These are phyloP conservation scores for Helicoverpa zea DNA, from an alignment of 1,140 invertebrate genomes.

Conservation along the genomic window DNA sequence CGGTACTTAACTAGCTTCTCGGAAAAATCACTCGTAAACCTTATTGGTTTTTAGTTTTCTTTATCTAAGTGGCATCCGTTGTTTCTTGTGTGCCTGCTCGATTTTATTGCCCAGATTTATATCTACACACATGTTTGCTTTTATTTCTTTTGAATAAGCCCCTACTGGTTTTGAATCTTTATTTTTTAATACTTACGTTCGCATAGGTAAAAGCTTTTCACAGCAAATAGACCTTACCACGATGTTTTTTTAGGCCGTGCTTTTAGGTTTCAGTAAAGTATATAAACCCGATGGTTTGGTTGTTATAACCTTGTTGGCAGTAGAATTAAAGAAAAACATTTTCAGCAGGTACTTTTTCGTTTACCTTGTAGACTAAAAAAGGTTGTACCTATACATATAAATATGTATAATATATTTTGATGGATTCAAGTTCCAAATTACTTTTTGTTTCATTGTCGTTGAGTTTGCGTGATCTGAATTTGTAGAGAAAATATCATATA, in stretches of 20 bases:
- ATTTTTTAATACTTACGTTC: neutral
- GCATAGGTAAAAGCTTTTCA: neutral
- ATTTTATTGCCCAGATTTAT: conserved; percentile 28
- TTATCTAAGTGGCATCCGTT: conserved; percentile 9
- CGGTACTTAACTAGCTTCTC: conserved; percentile 26
- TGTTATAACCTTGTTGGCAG: neutral
- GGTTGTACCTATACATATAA: too few species aligned
- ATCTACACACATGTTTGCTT: neutral
- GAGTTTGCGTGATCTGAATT: too few species aligned
- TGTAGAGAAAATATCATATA: too few species aligned
- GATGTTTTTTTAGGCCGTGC: conserved; percentile 1
- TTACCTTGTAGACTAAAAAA: neutral
- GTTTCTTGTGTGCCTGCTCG: neutral
- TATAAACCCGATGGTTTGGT: neutral
- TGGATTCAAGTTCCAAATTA: too few species aligned
- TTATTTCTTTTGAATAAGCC: conserved; percentile 3
- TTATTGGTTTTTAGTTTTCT: conserved; percentile 35
- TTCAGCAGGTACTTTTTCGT: neutral
- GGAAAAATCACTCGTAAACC: conserved; percentile 33
- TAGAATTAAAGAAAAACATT: neutral
- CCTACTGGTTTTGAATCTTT: neutral
- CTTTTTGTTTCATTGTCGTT: too few species aligned
- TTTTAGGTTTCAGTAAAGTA: neutral
- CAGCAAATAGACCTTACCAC: neutral
- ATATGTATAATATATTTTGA: too few species aligned